Evolutionary conservation across 2,113 vertebrate genomes (phyloP).

Genomic region (Nesoenas mayeri): DNA sequence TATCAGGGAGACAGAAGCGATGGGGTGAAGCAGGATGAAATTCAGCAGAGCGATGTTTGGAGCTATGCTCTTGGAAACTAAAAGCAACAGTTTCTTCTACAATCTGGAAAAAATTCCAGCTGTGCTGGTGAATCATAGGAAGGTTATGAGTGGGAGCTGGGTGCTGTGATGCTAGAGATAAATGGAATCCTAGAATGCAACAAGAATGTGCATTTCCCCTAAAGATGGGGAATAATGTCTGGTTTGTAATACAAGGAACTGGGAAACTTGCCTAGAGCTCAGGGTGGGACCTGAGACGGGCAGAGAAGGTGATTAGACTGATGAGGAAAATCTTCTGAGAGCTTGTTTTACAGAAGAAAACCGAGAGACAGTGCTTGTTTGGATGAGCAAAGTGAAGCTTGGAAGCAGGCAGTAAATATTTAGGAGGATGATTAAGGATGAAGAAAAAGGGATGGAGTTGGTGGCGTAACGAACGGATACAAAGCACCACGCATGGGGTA

Average conservation of each 20-base stretch:
- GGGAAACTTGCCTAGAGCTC: neutral
- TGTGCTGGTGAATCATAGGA: neutral
- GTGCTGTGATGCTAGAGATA: neutral
- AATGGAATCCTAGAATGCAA: neutral
- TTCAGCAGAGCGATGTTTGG: rapidly evolving
- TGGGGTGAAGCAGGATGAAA: neutral
- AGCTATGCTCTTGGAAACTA: neutral
- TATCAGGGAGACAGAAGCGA: neutral
- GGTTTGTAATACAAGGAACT: neutral
- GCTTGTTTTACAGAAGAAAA: neutral
- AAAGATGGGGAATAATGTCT: neutral
- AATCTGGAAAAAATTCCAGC: neutral
- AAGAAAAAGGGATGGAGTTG: neutral
- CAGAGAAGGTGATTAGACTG: neutral
- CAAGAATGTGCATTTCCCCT: neutral
- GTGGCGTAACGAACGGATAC: neutral
- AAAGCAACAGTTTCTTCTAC: neutral
- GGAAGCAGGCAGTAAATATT: neutral
- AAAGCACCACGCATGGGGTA: neutral
- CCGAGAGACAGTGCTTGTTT: neutral
- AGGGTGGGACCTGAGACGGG: neutral
- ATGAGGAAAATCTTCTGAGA: neutral
- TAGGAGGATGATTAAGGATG: neutral
- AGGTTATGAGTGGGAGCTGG: neutral
- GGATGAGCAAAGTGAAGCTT: neutral